Evolutionary conservation across 2,113 vertebrate genomes (phyloP).

Genomic region (Callorhinus ursinus): DNA sequence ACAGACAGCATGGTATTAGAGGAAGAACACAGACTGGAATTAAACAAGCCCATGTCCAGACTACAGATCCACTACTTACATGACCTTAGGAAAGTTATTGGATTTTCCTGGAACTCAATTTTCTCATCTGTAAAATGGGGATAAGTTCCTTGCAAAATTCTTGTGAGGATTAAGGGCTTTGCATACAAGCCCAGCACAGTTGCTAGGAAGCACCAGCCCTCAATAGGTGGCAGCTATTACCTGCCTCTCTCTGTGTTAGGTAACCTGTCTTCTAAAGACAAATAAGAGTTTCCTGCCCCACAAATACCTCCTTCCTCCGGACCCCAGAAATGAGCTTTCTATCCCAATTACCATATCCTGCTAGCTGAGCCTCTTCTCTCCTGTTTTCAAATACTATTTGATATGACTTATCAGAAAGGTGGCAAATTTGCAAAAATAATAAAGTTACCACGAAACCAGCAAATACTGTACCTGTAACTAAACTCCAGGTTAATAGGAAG

Average conservation of each 20-base stretch:
- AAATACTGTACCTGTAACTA: background rate
- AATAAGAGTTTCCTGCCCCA: background rate
- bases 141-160: background rate
- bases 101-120: background rate
- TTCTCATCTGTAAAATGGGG: background rate
- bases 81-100: background rate
- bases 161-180: background rate
- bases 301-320: background rate
- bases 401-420: background rate
- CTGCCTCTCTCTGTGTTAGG: background rate
- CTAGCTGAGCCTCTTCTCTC: background rate
- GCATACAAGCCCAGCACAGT: background rate
- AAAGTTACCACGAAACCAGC: background rate
- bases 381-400: background rate
- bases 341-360: background rate
- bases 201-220: background rate
- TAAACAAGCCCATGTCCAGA: background rate
- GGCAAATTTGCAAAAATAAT: slow-evolving; percentile 9
- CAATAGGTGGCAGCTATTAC: background rate
- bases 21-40: background rate
- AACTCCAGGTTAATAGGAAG: background rate
- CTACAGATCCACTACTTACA: background rate
- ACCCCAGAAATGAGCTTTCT: background rate
- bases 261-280: background rate
- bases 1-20: background rate